These are phyloP conservation scores for honey bee (Apis mellifera) DNA, from an alignment of 1,140 invertebrate genomes.

Conservation along the genomic window DNA sequence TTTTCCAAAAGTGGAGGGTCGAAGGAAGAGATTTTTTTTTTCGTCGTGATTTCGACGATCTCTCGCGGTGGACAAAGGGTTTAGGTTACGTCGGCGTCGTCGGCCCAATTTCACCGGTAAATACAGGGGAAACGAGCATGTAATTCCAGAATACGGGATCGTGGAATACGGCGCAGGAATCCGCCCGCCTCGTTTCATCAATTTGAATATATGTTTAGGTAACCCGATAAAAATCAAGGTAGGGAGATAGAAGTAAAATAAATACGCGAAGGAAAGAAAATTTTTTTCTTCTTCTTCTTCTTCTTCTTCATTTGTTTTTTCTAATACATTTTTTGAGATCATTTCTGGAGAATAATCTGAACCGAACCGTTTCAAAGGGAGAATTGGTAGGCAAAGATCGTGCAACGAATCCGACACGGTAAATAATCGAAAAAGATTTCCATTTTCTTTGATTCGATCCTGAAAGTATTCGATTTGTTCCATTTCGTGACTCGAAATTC, in stretches of 20 bases:
- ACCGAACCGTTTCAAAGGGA: background rate
- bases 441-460: background rate
- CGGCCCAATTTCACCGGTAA: constrained; percentile 34
- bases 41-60: constrained; percentile 4
- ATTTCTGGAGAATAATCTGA: too few relatives aligned
- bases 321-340: too few relatives aligned
- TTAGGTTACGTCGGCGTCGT: constrained; percentile 18
- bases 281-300: background rate
- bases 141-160: constrained; percentile 49
- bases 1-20: too few relatives aligned
- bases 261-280: background rate
- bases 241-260: background rate
- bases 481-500: constrained; percentile 24
- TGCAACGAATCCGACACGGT: background rate
- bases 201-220: constrained; percentile 39
- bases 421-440: constrained; percentile 22
- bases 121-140: constrained; percentile 8
- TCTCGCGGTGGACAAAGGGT: background rate
- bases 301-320: background rate
- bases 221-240: constrained; percentile 2
- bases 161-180: constrained; percentile 42
- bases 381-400: constrained; percentile 16
- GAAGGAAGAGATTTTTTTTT: too few relatives aligned
- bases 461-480: constrained; percentile 2
- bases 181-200: constrained; percentile 39